phyloP scores from a whole-genome alignment of 1,140 invertebrate genomes.

The Lepidostoma basale region DNA sequence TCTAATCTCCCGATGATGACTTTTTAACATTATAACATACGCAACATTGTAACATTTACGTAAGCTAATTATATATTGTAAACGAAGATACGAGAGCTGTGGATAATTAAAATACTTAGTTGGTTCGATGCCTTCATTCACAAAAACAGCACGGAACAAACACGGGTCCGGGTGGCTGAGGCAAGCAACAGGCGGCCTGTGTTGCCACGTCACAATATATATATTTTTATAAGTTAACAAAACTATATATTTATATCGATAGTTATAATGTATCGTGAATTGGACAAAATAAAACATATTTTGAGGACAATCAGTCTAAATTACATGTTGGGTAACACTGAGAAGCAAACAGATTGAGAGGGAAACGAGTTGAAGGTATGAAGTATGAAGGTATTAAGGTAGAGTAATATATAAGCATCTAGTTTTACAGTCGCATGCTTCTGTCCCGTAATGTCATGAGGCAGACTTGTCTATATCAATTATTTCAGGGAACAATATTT shows the following conservation, averaged over 20 bases:
- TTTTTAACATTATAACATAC: conserved; percentile 11
- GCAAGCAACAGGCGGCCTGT: too few relatives aligned
- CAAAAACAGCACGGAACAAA: too few relatives aligned
- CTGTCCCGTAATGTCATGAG: conserved; percentile 21
- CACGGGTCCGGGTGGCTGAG: too few relatives aligned
- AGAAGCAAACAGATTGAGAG: not conserved
- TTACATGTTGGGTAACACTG: not conserved
- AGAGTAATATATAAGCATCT: not conserved
- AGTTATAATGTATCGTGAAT: conserved; percentile 11
- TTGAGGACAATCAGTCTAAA: conserved; percentile 26
- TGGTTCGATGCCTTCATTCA: too few relatives aligned
- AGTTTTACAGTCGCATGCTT: conserved; percentile 15
- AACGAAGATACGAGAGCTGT: too few relatives aligned
- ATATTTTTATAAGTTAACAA: conserved; percentile 21
- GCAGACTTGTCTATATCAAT: conserved; percentile 45
- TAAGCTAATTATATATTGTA: too few relatives aligned
- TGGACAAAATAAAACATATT: not conserved
- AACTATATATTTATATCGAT: conserved; percentile 27
- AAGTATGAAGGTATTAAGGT: not conserved
- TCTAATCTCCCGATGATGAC: conserved; percentile 15
- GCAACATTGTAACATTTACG: conserved; percentile 1
- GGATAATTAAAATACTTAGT: too few relatives aligned
- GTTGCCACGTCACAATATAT: not conserved
- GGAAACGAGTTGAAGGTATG: too few relatives aligned
- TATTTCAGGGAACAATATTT: conserved; percentile 47